Evolutionary conservation across 2,888 invertebrate genomes (phyloP).

Genomic region (Synanthedon andrenaeformis): DNA sequence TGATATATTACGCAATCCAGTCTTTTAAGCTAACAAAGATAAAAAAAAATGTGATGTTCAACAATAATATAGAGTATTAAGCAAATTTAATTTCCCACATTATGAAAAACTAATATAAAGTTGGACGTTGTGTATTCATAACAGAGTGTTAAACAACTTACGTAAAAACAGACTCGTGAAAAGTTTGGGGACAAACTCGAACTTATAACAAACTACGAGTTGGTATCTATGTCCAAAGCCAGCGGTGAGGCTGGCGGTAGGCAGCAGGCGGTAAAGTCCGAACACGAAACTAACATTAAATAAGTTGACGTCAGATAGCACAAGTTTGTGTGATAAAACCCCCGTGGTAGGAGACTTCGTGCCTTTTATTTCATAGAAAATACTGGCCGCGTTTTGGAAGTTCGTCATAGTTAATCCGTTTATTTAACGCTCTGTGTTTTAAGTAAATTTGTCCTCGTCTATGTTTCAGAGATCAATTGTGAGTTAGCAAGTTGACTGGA

Average conservation of each 20-base stretch:
- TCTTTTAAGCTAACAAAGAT: too few relatives aligned
- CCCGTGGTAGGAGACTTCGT: conserved; percentile 6
- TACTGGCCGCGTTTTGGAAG: conserved; percentile 3
- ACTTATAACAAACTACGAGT: conserved; percentile 23
- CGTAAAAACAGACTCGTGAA: neutral
- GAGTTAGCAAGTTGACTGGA: too few relatives aligned
- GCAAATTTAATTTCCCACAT: too few relatives aligned
- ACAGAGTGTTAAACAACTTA: neutral
- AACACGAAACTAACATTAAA: conserved; percentile 26
- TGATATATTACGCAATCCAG: too few relatives aligned
- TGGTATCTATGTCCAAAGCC: conserved; percentile 12
- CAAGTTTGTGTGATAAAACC: conserved; percentile 21
- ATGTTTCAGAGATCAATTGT: too few relatives aligned
- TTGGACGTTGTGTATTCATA: neutral
- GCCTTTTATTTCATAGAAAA: conserved; percentile 8
- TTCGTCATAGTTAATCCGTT: neutral
- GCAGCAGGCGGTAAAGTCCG: conserved; percentile 6
- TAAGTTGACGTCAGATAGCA: conserved; percentile 21
- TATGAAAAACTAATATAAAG: too few relatives aligned
- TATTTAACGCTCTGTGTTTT: neutral
- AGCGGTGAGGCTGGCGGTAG: conserved; percentile 2
- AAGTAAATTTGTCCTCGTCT: too few relatives aligned
- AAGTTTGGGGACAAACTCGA: conserved; percentile 3
- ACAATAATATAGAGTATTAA: too few relatives aligned
- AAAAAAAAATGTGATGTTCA: too few relatives aligned